Conservation (phyloP, 2,888 invertebrate species). For the Therioaphis trifolii region DNA sequence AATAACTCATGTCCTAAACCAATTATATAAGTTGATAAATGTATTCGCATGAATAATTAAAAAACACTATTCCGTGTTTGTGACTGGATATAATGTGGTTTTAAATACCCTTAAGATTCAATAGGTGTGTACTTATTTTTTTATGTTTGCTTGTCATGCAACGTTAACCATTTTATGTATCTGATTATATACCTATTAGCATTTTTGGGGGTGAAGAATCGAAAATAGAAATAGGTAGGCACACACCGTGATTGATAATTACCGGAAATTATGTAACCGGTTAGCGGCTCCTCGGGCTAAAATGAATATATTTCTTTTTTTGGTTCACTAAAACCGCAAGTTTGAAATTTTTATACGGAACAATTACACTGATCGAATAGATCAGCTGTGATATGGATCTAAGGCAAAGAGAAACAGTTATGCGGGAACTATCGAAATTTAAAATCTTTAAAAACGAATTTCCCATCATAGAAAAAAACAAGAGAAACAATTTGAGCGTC, state of each 20-base stretch:
- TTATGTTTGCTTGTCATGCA: background rate
- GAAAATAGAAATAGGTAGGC: background rate
- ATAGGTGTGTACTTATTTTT: background rate
- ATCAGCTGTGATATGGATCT: conserved; percentile 8
- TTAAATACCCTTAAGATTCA: conserved; percentile 19
- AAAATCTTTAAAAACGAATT: background rate
- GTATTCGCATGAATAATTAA: conserved; percentile 37
- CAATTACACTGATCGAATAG: conserved; percentile 1
- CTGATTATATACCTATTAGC: conserved; percentile 20
- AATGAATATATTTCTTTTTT: conserved; percentile 26
- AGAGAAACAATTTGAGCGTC: too few species aligned
- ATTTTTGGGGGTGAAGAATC: background rate
- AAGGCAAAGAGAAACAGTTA: background rate
- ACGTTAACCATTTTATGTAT: conserved; percentile 13
- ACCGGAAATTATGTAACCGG: conserved; percentile 31
- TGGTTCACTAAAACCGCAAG: conserved; percentile 14
- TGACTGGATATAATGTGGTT: conserved; percentile 1
- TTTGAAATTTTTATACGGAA: conserved; percentile 6
- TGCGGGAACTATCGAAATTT: background rate
- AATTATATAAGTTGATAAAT: conserved; percentile 17
- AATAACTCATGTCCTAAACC: conserved; percentile 1
- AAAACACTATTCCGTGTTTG: background rate
- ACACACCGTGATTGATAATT: background rate
- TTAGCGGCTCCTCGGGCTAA: conserved; percentile 15
- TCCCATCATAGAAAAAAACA: background rate